phyloP scores from a whole-genome alignment of 1,140 invertebrate genomes.

The Drosophila triauraria region DNA sequence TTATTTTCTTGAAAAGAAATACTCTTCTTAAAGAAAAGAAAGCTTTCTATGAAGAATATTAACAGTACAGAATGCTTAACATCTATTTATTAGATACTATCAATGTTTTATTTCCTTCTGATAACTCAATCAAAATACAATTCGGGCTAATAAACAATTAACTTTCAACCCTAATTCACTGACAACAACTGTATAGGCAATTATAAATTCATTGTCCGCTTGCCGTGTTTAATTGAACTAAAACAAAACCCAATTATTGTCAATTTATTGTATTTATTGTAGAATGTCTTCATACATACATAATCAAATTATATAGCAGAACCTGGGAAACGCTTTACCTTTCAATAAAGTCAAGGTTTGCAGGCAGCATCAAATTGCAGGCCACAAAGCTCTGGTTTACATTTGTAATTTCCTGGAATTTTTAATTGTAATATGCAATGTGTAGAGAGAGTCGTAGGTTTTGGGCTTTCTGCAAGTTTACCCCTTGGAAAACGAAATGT shows the following conservation, averaged over 20 bases:
- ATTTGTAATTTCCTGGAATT: conserved; percentile 50
- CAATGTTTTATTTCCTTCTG: background rate
- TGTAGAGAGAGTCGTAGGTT: conserved; percentile 6
- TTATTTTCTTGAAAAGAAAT: no score
- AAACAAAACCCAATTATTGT: background rate
- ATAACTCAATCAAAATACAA: no score
- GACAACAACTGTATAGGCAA: conserved; percentile 1
- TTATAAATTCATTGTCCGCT: conserved; percentile 7
- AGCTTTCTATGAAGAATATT: no score
- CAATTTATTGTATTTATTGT: conserved; percentile 10
- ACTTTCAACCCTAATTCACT: background rate
- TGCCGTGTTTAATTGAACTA: conserved; percentile 2
- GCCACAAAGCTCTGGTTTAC: conserved; percentile 41
- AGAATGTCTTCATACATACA: background rate
- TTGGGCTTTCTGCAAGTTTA: conserved; percentile 2
- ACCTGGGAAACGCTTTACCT: conserved; percentile 6
- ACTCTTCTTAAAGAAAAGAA: no score
- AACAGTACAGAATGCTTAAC: no score
- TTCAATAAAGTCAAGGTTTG: conserved; percentile 7
- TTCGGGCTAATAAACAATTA: conserved; percentile 2
- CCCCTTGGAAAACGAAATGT: background rate
- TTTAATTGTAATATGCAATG: conserved; percentile 40
- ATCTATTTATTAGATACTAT: no score
- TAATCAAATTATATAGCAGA: conserved; percentile 16
- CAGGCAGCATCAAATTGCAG: conserved; percentile 26